These are phyloP conservation scores for Aphelocoma californica DNA, from an alignment of 2,797 vertebrate genomes.

Conservation along the genomic window DNA sequence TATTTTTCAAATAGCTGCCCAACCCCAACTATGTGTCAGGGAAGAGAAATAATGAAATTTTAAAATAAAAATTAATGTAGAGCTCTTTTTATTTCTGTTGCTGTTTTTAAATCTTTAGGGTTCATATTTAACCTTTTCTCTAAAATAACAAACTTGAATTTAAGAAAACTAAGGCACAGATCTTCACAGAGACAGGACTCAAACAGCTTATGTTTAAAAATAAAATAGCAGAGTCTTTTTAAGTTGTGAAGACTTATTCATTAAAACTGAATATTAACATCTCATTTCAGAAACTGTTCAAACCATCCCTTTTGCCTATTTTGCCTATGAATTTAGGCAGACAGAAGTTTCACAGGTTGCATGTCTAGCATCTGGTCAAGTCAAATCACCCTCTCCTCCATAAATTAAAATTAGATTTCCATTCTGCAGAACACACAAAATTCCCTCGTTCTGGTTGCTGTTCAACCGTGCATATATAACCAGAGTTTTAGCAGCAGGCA, in stretches of 20 bases:
- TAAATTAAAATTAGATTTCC: conserved; percentile 49
- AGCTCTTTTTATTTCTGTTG: background rate
- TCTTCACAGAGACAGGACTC: conserved; percentile 5
- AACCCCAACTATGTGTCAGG: background rate
- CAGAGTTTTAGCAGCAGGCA: background rate
- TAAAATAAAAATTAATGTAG: background rate
- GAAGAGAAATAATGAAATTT: background rate
- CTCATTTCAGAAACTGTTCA: conserved; percentile 50
- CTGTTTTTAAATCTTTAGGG: background rate
- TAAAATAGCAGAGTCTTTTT: conserved; percentile 29
- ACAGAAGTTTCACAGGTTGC: conserved; percentile 57
- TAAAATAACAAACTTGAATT: conserved; percentile 27
- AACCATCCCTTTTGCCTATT: conserved; percentile 39
- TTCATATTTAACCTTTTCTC: conserved; percentile 13
- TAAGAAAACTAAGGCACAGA: conserved; percentile 13
- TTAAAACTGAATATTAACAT: conserved; percentile 58
- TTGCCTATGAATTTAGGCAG: conserved; percentile 54
- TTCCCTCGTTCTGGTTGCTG: background rate
- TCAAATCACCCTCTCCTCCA: conserved; percentile 49
- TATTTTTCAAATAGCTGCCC: background rate
- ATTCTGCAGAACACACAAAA: conserved; percentile 40
- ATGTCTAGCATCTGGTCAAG: conserved; percentile 57
- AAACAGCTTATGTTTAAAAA: conserved; percentile 51
- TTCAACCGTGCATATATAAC: background rate
- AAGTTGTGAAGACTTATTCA: conserved; percentile 33